Base-by-base conservation (phyloP, 2,797 vertebrate species). In the Adelosebastes latens region DNA sequence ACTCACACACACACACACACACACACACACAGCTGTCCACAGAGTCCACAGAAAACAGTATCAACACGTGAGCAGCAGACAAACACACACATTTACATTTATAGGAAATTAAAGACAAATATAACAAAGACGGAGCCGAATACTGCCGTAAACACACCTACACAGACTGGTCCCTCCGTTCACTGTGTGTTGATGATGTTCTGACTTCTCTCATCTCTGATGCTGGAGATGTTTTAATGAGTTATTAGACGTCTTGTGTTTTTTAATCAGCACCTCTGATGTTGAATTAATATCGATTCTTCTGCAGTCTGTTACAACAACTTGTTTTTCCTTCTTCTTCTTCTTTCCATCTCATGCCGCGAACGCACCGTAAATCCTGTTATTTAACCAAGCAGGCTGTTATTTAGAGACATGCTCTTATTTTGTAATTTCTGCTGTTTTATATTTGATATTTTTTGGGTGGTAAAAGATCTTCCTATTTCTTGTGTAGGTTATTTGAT, bases 21-120 rank as follows among this genome's bases (percentile, higher is more conserved):
- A 74, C 64, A 55, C 64, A 66, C 65, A 61, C 25, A 24, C 55
- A 8, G 34, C 14, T 20, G 56, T 81, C 78, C 80, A 53, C 31
- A 70, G 81, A 80, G 70, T 81, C 71, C 62, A 80, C 59, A 74
- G 66, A 58, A 58, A 84, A 77, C 71, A 79, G 72, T 69, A 62
- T 76, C 81, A 77, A 78, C 80, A 66, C 59, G 67, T 77, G 67
- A 83, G 86, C 2, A 58, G 76, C 70, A 84, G 61, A 78, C 77
- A 85, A 68, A 87, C 75, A 71, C 60, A 74, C 83, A 80, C 46
- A 69, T 71, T 58, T 31, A 29, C 64, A 53, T 79, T 79, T 75
- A 62, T 69, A 72, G 76, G 29, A 81, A 85, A 81, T 84, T 73
- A 75, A 76, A 81, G 72, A 63, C 49, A 75, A 82, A 77, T 74